Evolutionary conservation across 2,888 invertebrate genomes (phyloP).

Genomic region (Cantharis rustica): DNA sequence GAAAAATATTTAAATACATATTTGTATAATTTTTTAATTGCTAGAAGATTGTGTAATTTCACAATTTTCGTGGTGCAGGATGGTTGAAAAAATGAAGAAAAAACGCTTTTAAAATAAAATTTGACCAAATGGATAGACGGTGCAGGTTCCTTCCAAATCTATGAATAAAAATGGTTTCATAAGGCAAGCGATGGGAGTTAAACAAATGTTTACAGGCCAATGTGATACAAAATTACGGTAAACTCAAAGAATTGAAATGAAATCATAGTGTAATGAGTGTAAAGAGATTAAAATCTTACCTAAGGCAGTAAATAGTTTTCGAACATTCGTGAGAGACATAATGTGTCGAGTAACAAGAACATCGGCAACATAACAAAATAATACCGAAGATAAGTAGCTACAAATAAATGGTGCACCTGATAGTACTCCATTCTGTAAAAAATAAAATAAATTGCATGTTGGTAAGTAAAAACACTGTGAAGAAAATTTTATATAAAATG

Average conservation of each 20-base stretch:
- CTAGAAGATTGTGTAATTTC: background rate
- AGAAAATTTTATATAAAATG: background rate
- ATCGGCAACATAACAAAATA: conserved; percentile 73
- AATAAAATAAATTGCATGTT: conserved; percentile 5
- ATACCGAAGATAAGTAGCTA: conserved; percentile 71
- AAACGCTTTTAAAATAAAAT: background rate
- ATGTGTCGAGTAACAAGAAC: conserved; percentile 63
- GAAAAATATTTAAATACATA: background rate
- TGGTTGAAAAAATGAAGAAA: background rate
- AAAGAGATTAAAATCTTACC: conserved; percentile 44
- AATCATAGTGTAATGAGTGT: background rate
- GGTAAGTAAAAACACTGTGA: background rate
- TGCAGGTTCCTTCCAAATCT: background rate
- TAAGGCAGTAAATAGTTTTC: conserved; percentile 70
- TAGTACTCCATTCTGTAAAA: conserved; percentile 66
- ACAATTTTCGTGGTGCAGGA: background rate
- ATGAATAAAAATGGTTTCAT: background rate
- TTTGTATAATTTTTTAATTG: background rate
- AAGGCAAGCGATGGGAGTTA: background rate
- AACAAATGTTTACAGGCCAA: background rate
- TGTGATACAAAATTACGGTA: background rate
- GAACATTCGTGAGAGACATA: conserved; percentile 66
- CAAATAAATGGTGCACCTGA: conserved; percentile 72
- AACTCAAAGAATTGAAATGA: background rate
- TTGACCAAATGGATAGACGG: background rate